Base-by-base conservation (phyloP, 2,888 invertebrate genomes). In the Troides helena region DNA sequence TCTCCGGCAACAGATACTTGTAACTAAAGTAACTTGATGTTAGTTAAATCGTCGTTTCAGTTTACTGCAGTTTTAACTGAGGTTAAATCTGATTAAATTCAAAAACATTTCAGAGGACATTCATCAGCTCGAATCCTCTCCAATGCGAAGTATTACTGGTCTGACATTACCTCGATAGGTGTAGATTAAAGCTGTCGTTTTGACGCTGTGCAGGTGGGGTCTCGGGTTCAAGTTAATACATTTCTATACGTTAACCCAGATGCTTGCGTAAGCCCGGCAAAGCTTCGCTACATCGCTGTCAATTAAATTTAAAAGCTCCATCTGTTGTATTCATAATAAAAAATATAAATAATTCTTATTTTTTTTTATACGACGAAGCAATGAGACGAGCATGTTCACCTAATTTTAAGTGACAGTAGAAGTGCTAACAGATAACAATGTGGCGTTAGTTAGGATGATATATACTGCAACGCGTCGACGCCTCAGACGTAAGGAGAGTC, bases 191-290 rank as follows among this genome's bases (percentile, higher is more conserved):
- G 25, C 60, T 60, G 60, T 30, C 36, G 18, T 25, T 18, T 60
- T 60, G 60, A 60, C 36, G 36, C 36, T 36, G 60, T n/a, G 8
- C 60, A 60, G 60, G 60, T 60, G 60, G 3, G 14, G 1, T 2
- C 25, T 36, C 25, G 5, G 23, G 18, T 30, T 60, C 25, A 36
- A 60, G 36, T 36, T 14, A 1, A 17, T 36, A 60, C 23, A 60
- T 60, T 60, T 60, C 36, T 23, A 58, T 60, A 60, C 60, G 60
- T 30, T 60, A 60, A 60, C 8, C 36, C 60, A 60, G 18, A 25
- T 23, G 36, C 36, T 60, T 36, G 12, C 58, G 36, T 60, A 60
- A 60, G 21, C 60, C 60, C 17, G 18, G 36, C 36, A 36, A 60
- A 60, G 60, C 60, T 36, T 60, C 36, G 60, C 18, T 12, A 30